These are phyloP conservation scores for Lingula anatina DNA, from an alignment of 2,888 invertebrate genomes.

Conservation along the genomic window DNA sequence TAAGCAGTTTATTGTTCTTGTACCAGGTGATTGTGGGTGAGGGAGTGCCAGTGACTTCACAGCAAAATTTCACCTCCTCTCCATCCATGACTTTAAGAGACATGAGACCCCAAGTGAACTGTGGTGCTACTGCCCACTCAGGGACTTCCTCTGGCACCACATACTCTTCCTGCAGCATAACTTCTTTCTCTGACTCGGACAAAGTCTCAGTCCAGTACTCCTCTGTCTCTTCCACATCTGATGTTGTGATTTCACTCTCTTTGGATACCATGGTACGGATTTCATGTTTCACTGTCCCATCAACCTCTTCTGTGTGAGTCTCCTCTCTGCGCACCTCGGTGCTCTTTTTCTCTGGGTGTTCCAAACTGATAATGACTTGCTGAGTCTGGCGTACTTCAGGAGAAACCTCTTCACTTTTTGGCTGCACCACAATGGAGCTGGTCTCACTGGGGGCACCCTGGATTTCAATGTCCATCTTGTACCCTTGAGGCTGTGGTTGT, in stretches of 20 bases:
- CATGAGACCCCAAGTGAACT: constrained; percentile 68
- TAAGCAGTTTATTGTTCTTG: constrained; percentile 67
- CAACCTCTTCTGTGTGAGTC: background rate
- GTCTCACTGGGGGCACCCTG: too few species aligned
- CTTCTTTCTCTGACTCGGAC: constrained; percentile 1
- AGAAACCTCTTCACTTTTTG: too few species aligned
- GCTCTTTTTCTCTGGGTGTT: background rate
- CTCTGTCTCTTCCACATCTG: background rate
- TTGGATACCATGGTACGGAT: background rate
- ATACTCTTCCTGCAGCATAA: background rate
- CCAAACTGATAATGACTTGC: too few species aligned
- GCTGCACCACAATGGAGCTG: too few species aligned
- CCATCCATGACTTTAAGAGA: constrained; percentile 86
- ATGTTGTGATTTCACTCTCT: background rate
- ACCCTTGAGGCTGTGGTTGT: too few species aligned
- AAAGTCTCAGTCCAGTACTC: background rate
- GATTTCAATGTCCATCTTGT: too few species aligned
- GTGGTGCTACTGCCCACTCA: constrained; percentile 68
- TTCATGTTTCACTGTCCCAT: background rate
- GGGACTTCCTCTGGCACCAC: constrained; percentile 6
- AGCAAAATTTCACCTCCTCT: constrained; percentile 67
- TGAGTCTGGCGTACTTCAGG: too few species aligned
- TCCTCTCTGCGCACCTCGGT: too few species aligned
- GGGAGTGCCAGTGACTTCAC: constrained; percentile 36
- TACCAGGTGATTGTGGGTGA: constrained; percentile 70